Conservation (phyloP, 2,888 invertebrate genomes). For the Mesoligia furuncula region DNA sequence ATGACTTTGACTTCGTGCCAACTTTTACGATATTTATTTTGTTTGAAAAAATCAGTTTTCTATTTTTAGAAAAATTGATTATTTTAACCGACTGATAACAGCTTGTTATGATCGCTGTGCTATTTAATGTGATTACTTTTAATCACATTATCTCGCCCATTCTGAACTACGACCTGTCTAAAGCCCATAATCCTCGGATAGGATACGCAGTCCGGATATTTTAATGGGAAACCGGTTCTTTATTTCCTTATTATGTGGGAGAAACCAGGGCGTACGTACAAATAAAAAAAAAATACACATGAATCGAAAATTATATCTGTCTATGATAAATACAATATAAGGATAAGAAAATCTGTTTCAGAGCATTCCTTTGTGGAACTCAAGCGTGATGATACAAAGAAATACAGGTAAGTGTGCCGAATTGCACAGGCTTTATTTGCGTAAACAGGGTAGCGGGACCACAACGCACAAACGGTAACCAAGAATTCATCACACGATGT, state of each 20-base stretch:
- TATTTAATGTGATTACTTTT: neutral
- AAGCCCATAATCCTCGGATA: conserved; percentile 70
- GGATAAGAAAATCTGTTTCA: neutral
- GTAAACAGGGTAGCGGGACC: too few relatives aligned
- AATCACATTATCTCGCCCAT: conserved; percentile 54
- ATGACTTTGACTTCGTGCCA: too few relatives aligned
- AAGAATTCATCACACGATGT: too few relatives aligned
- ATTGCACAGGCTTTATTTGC: neutral
- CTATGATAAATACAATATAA: neutral
- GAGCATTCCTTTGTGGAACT: neutral
- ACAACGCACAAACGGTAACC: too few relatives aligned
- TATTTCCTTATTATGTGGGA: conserved; percentile 19
- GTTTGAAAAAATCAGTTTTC: too few relatives aligned
- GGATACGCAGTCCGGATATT: conserved; percentile 52
- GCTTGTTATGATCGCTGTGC: too few relatives aligned
- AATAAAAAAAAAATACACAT: neutral
- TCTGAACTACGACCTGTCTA: conserved; percentile 66
- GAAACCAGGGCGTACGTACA: neutral
- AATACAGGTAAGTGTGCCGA: neutral
- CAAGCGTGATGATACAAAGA: conserved; percentile 19
- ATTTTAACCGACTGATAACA: too few relatives aligned
- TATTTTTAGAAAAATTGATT: too few relatives aligned
- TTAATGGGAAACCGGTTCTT: conserved; percentile 39
- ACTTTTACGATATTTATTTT: too few relatives aligned
- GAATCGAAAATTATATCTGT: neutral